phyloP scores from a whole-genome alignment of 2,888 invertebrate species.

The Atherix ibis region DNA sequence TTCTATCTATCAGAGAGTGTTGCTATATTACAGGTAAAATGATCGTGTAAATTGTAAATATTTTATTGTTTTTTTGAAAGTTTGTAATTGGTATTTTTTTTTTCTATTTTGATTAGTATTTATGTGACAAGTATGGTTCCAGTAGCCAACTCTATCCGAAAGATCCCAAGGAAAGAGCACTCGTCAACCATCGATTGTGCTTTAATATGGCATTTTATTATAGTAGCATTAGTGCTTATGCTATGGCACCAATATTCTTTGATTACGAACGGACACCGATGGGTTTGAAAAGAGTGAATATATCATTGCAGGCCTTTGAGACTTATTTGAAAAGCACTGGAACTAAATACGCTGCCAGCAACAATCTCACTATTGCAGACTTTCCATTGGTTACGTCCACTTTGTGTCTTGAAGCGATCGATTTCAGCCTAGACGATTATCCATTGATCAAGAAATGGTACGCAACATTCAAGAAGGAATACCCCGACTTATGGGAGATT shows the following conservation, averaged over 20 bases:
- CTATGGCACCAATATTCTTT: slow-evolving; percentile 59
- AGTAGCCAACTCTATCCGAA: slow-evolving; percentile 52
- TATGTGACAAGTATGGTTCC: slow-evolving; percentile 58
- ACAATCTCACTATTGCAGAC: slow-evolving; percentile 59
- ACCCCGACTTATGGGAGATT: slow-evolving; percentile 55
- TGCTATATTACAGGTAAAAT: slow-evolving; percentile 34
- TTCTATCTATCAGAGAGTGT: slow-evolving; percentile 62
- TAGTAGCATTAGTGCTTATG: slow-evolving; percentile 38
- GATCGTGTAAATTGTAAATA: slow-evolving; percentile 6
- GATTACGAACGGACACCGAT: slow-evolving; percentile 53
- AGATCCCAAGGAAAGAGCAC: slow-evolving; percentile 49
- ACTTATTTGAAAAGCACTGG: slow-evolving; percentile 45
- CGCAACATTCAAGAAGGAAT: slow-evolving; percentile 45
- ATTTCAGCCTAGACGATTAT: slow-evolving; percentile 46
- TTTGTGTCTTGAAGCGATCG: slow-evolving; percentile 55
- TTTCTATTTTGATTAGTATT: no score
- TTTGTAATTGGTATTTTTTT: no score
- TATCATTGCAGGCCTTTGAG: slow-evolving; percentile 48
- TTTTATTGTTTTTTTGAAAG: no score
- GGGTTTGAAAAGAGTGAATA: slow-evolving; percentile 50
- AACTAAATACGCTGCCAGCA: slow-evolving; percentile 48
- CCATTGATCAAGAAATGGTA: slow-evolving; percentile 50
- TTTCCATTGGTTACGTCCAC: slow-evolving; percentile 54
- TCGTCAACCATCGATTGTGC: slow-evolving; percentile 63
- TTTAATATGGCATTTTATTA: slow-evolving; percentile 66